Evolutionary conservation across 2,113 vertebrate species (phyloP).

Genomic region (Camelus dromedarius): DNA sequence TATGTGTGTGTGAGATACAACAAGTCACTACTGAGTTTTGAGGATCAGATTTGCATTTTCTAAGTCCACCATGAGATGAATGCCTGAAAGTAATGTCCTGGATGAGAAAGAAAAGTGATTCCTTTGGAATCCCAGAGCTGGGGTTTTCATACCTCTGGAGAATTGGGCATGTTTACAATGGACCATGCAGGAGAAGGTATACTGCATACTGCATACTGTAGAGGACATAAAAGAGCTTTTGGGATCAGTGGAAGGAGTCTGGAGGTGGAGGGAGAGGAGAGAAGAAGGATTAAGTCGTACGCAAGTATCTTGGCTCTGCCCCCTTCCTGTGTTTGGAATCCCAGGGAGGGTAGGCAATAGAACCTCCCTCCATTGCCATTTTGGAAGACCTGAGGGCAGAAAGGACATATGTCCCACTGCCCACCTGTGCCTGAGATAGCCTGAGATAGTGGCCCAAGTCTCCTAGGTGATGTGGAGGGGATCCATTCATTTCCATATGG

Average conservation of each 20-base stretch:
- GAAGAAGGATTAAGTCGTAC: not conserved
- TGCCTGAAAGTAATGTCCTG: not conserved
- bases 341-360: not conserved
- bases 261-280: not conserved
- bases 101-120: not conserved
- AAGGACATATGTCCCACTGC: not conserved
- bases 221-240: not conserved
- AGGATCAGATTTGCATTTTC: slow-evolving; percentile 6
- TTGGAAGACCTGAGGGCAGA: not conserved
- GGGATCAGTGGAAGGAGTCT: not conserved
- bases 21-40: not conserved
- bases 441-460: not conserved
- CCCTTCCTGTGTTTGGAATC: not conserved
- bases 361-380: not conserved
- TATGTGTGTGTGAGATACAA: not conserved
- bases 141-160: not conserved
- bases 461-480: not conserved
- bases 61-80: not conserved
- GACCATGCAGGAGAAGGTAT: not conserved
- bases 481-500: not conserved
- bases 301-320: not conserved
- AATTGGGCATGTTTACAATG: not conserved
- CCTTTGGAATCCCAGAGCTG: not conserved
- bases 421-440: not conserved
- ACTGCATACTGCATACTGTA: not conserved